These are phyloP conservation scores for Mactra quadrangularis DNA, from an alignment of 1,140 invertebrate species.

Conservation along the genomic window DNA sequence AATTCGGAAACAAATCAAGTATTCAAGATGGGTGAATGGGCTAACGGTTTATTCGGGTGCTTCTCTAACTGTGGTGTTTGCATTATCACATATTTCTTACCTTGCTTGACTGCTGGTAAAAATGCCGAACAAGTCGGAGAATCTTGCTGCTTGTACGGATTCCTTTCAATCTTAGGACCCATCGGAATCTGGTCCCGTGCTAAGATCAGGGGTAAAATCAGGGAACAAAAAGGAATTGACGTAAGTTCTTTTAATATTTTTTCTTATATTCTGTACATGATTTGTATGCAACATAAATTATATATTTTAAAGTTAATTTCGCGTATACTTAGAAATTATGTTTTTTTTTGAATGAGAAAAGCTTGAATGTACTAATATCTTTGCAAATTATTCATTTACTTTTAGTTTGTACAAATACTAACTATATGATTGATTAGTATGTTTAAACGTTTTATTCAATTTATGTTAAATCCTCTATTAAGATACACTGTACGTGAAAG, in stretches of 20 bases:
- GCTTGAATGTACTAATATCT: no score
- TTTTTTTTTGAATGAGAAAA: no score
- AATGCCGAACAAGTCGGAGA: slow-evolving; percentile 79
- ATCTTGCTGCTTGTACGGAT: slow-evolving; percentile 73
- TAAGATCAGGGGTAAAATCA: slow-evolving; percentile 67
- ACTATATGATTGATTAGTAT: no score
- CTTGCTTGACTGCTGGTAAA: slow-evolving; percentile 76
- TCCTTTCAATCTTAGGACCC: slow-evolving; percentile 60
- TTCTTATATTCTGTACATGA: slow-evolving; percentile 4
- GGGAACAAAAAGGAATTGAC: slow-evolving; percentile 70
- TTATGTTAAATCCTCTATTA: no score
- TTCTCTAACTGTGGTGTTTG: slow-evolving; percentile 76
- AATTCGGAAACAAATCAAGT: no score
- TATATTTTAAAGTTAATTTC: no score
- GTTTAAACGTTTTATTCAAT: no score
- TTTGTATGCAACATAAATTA: no score
- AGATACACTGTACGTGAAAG: no score
- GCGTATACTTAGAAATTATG: no score
- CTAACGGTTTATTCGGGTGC: slow-evolving; percentile 76
- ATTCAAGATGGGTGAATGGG: slow-evolving; percentile 70
- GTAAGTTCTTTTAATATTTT: slow-evolving; percentile 50
- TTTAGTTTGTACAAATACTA: no score
- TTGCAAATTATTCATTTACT: no score
- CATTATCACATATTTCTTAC: slow-evolving; percentile 77
- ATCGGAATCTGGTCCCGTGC: slow-evolving; percentile 57